These are phyloP conservation scores for Agapetus fuscipes DNA, from an alignment of 2,888 invertebrate species.

Conservation along the genomic window DNA sequence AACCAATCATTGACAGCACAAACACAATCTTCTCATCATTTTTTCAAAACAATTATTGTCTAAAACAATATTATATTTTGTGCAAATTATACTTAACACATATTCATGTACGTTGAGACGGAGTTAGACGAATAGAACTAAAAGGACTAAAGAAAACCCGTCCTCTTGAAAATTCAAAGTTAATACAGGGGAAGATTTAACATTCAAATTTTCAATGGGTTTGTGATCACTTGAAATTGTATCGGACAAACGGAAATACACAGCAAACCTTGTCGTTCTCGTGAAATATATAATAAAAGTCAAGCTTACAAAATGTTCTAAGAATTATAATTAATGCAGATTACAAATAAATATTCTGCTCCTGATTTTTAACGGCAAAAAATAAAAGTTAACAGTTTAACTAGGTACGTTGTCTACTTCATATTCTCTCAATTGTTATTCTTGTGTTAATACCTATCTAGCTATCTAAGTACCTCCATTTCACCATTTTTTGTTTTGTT, in stretches of 20 bases:
- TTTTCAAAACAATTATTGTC: constrained; percentile 36
- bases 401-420: too few species aligned
- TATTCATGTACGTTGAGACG: constrained; percentile 15
- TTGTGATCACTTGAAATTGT: constrained; percentile 15
- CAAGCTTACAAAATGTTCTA: too few species aligned
- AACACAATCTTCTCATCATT: constrained; percentile 7
- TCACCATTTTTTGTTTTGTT: too few species aligned
- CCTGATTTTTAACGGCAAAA: too few species aligned
- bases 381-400: too few species aligned
- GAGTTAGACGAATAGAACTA: constrained; percentile 6
- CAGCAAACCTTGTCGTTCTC: too few species aligned
- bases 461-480: too few species aligned
- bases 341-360: too few species aligned
- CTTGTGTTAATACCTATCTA: too few species aligned
- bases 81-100: constrained; percentile 36
- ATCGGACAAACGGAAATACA: not conserved
- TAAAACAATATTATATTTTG: constrained; percentile 47
- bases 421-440: too few species aligned
- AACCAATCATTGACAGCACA: constrained; percentile 14
- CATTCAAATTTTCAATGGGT: constrained; percentile 11
- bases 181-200: constrained; percentile 15
- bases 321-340: too few species aligned
- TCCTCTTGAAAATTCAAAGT: constrained; percentile 11
- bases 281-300: too few species aligned
- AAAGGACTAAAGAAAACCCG: not conserved